Evolutionary conservation across 2,797 vertebrate species (phyloP).

Genomic region (Lacerta bilineata): DNA sequence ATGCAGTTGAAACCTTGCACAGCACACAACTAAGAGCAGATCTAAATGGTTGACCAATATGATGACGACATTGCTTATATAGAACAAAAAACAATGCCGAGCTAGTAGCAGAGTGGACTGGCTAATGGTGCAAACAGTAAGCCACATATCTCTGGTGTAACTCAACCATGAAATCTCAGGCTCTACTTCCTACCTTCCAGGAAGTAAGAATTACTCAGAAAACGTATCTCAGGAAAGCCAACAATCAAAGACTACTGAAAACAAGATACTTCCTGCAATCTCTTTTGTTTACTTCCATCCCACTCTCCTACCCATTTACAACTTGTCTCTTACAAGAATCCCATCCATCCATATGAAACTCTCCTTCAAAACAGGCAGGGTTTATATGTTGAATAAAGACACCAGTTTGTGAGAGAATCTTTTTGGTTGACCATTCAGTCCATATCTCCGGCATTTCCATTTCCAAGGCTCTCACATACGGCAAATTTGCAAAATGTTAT

Average conservation of each 20-base stretch:
- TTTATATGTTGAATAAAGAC: neutral
- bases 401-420: neutral
- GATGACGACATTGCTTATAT: neutral
- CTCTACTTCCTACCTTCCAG: neutral
- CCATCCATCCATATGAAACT: neutral
- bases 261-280: neutral
- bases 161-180: neutral
- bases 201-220: neutral
- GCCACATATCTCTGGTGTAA: neutral
- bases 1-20: neutral
- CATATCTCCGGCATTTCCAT: constrained; percentile 5
- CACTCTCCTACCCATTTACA: neutral
- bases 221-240: neutral
- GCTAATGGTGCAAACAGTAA: neutral
- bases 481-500: constrained; percentile 10
- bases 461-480: neutral
- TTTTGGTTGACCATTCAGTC: constrained; percentile 11
- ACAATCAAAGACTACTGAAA: neutral
- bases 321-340: neutral
- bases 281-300: neutral
- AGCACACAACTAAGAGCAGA: neutral
- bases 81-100: neutral
- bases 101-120: neutral
- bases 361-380: neutral
- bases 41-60: neutral